Evolutionary conservation across 2,888 invertebrate species (phyloP).

Genomic region (Saturnia pavonia): DNA sequence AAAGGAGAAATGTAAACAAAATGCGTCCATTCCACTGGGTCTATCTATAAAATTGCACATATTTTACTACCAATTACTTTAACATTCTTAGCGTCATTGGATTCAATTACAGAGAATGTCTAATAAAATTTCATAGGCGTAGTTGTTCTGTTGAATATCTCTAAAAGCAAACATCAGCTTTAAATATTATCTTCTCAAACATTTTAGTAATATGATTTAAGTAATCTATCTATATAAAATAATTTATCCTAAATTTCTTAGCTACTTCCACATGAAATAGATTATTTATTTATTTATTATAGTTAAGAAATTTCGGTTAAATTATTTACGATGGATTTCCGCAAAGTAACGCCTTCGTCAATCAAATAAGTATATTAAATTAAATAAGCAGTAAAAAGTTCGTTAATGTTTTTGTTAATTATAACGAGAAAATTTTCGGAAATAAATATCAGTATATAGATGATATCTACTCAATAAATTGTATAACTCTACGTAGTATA

Average conservation of each 20-base stretch:
- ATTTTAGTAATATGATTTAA: background rate
- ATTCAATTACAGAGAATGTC: background rate
- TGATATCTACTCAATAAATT: background rate
- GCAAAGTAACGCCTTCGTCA: too few species aligned
- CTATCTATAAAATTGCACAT: background rate
- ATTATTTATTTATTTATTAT: too few species aligned
- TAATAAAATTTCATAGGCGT: constrained; percentile 13
- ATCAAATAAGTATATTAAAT: too few species aligned
- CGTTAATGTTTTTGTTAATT: background rate
- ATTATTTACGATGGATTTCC: too few species aligned
- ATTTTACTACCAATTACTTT: constrained; percentile 15
- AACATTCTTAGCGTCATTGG: constrained; percentile 13
- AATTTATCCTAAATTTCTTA: too few species aligned
- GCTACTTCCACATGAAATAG: too few species aligned
- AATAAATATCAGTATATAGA: background rate
- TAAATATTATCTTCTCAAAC: background rate
- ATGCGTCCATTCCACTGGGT: background rate
- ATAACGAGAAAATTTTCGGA: background rate
- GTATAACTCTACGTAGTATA: constrained; percentile 8
- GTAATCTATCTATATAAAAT: too few species aligned
- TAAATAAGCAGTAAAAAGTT: background rate
- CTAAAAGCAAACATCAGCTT: background rate
- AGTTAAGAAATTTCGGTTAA: too few species aligned
- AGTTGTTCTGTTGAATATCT: background rate
- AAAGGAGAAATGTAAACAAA: background rate